These are phyloP conservation scores for Mormyrus lacerda DNA, from an alignment of 2,113 vertebrate genomes.

Conservation along the genomic window DNA sequence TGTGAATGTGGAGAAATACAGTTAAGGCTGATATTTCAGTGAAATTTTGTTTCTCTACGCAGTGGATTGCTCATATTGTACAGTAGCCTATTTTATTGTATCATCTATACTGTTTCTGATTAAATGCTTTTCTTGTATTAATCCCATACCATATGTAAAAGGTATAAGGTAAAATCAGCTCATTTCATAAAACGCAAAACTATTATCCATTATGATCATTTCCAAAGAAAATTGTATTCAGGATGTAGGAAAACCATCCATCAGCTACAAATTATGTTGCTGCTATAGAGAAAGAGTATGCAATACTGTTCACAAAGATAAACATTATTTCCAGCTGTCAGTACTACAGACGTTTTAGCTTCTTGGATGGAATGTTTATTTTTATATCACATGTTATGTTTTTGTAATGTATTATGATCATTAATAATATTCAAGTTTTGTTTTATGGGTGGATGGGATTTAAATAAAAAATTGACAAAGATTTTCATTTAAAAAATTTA, in stretches of 20 bases:
- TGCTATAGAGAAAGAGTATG: conserved; percentile 19
- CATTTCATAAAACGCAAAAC: background rate
- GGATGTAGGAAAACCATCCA: background rate
- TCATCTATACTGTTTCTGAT: background rate
- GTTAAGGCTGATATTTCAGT: background rate
- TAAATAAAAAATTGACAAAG: background rate
- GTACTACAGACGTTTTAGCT: background rate
- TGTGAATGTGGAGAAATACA: background rate
- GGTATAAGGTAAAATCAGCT: background rate
- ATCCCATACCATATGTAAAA: background rate
- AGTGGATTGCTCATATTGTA: background rate
- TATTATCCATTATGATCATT: background rate
- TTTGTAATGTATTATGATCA: background rate
- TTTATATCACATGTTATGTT: background rate
- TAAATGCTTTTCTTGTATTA: background rate
- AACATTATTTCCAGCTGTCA: background rate
- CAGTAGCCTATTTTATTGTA: background rate
- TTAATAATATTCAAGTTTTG: background rate
- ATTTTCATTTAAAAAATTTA: background rate
- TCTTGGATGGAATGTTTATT: background rate
- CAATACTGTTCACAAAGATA: conserved; percentile 11
- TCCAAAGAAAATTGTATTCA: background rate
- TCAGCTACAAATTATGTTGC: conserved; percentile 3
- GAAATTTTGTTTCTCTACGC: background rate
- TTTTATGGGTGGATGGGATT: background rate